phyloP scores from a whole-genome alignment of 2,797 vertebrate genomes.

The Pristis pectinata region DNA sequence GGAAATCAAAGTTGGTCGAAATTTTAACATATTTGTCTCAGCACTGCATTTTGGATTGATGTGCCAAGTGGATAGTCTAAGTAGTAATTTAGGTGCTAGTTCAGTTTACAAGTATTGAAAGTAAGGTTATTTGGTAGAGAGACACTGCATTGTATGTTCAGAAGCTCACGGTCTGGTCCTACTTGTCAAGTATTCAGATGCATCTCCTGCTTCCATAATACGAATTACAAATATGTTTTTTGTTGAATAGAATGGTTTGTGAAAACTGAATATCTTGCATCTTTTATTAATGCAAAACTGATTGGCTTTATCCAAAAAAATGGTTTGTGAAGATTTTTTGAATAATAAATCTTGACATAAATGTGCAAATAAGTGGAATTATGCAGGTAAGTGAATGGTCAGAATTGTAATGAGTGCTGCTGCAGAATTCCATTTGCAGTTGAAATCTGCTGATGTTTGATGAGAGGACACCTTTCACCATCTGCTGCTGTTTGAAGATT shows the following conservation, averaged over 20 bases:
- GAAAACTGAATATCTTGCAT: neutral
- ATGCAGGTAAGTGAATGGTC: neutral
- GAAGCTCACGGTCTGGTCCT: neutral
- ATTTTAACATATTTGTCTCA: neutral
- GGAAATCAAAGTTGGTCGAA: too few relatives aligned
- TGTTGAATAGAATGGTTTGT: neutral
- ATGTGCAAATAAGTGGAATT: neutral
- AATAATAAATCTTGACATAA: neutral
- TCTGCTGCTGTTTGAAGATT: neutral
- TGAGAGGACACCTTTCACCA: neutral
- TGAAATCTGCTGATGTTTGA: neutral
- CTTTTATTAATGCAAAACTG: neutral
- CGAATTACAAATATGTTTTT: neutral
- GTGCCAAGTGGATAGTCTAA: neutral
- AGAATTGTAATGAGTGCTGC: neutral
- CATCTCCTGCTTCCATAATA: neutral
- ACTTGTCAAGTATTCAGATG: too few relatives aligned
- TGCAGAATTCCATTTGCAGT: neutral
- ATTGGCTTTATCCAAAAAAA: neutral
- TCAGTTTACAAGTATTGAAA: neutral
- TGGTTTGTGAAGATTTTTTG: neutral
- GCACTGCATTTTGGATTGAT: neutral
- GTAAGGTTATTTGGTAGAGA: neutral
- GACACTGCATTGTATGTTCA: neutral
- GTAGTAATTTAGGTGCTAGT: neutral